Conservation (phyloP, 2,888 invertebrate species). For the Willowsia nigromaculata region DNA sequence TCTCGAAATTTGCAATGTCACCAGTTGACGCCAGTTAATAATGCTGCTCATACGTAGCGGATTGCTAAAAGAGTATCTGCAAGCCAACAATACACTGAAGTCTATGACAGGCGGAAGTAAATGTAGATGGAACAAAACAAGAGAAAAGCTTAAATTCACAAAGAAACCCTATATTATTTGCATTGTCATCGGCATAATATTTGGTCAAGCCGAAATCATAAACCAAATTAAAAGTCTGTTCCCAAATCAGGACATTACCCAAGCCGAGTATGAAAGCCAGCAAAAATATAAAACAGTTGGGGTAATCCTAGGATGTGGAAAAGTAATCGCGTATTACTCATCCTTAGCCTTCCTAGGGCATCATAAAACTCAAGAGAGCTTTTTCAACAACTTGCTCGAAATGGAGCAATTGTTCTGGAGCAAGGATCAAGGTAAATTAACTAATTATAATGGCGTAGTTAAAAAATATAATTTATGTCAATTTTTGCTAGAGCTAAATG, state of each 20-base stretch:
- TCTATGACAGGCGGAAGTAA: neutral
- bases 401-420: neutral
- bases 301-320: neutral
- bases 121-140: neutral
- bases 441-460: too few relatives aligned
- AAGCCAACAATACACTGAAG: neutral
- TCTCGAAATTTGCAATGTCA: too few relatives aligned
- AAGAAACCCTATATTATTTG: neutral
- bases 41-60: too few relatives aligned
- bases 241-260: too few relatives aligned
- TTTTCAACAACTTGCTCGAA: neutral
- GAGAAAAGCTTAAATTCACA: neutral
- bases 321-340: neutral
- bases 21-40: too few relatives aligned
- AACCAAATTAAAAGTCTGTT: neutral
- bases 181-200: neutral
- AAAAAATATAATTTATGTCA: neutral
- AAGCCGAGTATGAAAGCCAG: neutral
- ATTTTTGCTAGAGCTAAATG: neutral
- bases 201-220: neutral
- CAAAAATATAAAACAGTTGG: neutral
- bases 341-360: neutral
- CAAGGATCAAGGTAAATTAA: neutral
- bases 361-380: neutral
- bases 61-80: neutral